Conservation (phyloP, 2,797 vertebrate species). For the Gorsachius magnificus region DNA sequence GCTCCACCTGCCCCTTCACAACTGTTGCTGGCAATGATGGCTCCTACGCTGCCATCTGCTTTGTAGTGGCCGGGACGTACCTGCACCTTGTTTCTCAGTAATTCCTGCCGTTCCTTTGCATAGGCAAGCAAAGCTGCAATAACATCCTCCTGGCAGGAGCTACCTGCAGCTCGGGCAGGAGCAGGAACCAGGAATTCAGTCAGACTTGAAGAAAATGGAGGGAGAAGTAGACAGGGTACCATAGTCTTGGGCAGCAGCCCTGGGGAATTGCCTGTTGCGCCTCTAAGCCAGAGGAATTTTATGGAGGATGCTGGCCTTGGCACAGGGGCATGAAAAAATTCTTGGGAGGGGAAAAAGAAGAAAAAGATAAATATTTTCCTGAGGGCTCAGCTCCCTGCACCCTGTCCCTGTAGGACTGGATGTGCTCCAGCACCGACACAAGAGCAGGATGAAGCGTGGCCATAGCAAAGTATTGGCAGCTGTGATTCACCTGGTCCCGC, state of each 20-base stretch:
- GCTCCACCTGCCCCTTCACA: not conserved
- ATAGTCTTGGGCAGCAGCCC: not conserved
- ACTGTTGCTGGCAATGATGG: not conserved
- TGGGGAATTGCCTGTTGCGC: not conserved
- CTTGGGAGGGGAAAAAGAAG: accelerated
- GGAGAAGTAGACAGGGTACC: not conserved
- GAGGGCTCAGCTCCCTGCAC: not conserved
- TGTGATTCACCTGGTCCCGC: not conserved
- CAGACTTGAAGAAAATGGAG: not conserved
- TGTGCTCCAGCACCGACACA: not conserved
- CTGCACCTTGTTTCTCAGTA: not conserved
- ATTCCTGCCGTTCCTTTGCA: not conserved
- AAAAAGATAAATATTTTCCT: not conserved
- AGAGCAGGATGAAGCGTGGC: not conserved
- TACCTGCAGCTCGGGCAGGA: not conserved
- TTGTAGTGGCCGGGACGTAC: not conserved
- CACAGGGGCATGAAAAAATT: not conserved
- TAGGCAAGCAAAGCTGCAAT: not conserved
- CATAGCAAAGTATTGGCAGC: not conserved
- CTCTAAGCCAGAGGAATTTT: not conserved
- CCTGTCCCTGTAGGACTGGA: not conserved
- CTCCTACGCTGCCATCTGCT: not conserved
- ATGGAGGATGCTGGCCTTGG: not conserved
- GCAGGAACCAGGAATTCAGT: not conserved
- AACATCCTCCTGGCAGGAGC: not conserved